Evolutionary conservation across 2,113 vertebrate species (phyloP), one percentile per base, ranked within the genome.

Genomic region (Orientallactaga bullata): DNA sequence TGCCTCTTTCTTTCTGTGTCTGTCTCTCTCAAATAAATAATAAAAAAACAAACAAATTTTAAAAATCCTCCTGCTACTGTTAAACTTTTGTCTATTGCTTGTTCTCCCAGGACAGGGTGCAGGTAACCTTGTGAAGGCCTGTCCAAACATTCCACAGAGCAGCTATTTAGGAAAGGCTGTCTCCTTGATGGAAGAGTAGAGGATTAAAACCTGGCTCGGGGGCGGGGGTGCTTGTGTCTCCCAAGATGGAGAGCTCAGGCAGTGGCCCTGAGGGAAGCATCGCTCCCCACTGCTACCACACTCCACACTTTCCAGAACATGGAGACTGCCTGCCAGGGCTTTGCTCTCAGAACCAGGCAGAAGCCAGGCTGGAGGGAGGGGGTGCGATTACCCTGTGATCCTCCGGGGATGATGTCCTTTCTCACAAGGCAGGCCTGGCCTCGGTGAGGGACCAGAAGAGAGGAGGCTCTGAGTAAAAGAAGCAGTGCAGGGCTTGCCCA

Each of bases 211-310:
- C 60, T 13, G 61, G 37, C 51, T 55, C 3, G 0, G 42, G n/a
- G 37, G 51, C 42, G n/a, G n/a, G n/a, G n/a, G n/a, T 3, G 0
- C n/a, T 71, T 60, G 66, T 32, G 13, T 55, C 68, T 26, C 12
- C 10, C 16, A 35, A 9, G 69, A 73, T 0, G 1, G n/a, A 2
- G 7, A 28, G 24, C 55, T 30, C 18, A 0, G 11, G 65, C 35
- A 13, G 65, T 23, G 30, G 24, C 42, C 7, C 47, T 0, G 0
- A 42, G 9, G 23, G 42, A 68, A 55, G 65, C 47, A 2, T 3
- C 20, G 2, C n/a, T 15, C 63, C 37, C 71, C 0, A 0, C 24
- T 0, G 24, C 37, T 4, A 4, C 7, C 47, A 51, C 37, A 26
- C 11, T 71, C 42, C 16, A 2, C 10, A 63, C 61, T 26, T 60